Evolutionary conservation across 2,888 invertebrate genomes (phyloP).

Genomic region (Nymphalis urticae): DNA sequence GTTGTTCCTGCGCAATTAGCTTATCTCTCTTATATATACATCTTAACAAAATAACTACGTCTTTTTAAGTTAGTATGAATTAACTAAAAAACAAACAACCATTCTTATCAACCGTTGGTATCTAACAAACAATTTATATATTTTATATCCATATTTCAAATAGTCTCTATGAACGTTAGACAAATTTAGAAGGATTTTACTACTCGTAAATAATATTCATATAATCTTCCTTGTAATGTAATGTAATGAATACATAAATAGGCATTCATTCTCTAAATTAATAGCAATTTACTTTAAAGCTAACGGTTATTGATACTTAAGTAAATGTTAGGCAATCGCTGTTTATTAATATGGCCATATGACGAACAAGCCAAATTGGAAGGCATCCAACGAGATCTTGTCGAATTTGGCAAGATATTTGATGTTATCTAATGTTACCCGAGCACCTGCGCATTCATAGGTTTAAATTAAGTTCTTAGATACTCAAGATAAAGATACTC

Average conservation of each 20-base stretch:
- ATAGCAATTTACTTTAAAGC: not conserved
- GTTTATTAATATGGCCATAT: conserved; percentile 67
- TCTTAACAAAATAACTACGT: no score
- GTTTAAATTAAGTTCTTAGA: conserved; percentile 17
- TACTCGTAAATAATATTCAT: not conserved
- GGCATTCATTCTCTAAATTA: not conserved
- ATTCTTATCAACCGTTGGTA: no score
- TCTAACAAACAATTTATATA: no score
- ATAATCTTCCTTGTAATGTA: not conserved
- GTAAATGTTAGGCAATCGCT: conserved; percentile 45
- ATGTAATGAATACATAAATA: not conserved
- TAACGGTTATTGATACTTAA: conserved; percentile 36
- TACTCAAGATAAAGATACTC: conserved; percentile 20
- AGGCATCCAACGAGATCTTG: conserved; percentile 63
- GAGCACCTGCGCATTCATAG: conserved; percentile 46
- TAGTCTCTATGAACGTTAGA: no score
- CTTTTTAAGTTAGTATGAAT: no score
- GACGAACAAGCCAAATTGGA: conserved; percentile 72
- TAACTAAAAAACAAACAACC: no score
- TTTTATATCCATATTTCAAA: no score
- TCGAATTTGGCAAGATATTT: conserved; percentile 74
- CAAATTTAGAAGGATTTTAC: not conserved
- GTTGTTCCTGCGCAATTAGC: no score
- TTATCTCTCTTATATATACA: no score
- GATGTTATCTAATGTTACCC: conserved; percentile 65